Evolutionary conservation across 1,140 invertebrate species (phyloP).

Genomic region (Scaptodrosophila lebanonensis): DNA sequence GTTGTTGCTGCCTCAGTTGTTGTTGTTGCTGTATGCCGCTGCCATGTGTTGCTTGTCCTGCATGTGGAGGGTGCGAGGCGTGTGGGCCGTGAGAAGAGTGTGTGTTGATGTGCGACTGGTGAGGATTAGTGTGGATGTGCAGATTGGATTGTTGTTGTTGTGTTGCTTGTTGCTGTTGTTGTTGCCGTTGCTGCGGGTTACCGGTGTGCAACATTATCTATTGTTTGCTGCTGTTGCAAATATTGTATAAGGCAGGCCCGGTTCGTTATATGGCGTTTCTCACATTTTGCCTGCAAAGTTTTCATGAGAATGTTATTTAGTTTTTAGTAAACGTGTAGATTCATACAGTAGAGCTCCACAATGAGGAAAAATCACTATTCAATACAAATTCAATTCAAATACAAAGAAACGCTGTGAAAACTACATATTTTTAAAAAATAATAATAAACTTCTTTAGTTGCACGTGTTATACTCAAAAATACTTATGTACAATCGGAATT

Average conservation of each 20-base stretch:
- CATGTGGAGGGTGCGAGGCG: too few relatives aligned
- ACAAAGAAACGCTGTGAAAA: too few relatives aligned
- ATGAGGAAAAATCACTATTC: too few relatives aligned
- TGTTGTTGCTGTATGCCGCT: conserved; percentile 11
- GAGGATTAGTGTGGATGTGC: conserved; percentile 15
- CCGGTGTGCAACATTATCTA: conserved; percentile 14
- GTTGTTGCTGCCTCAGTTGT: conserved; percentile 15
- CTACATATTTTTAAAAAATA: too few relatives aligned
- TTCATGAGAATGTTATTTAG: neutral
- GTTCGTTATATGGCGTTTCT: neutral
- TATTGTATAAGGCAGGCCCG: conserved; percentile 20
- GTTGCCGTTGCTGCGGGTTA: conserved; percentile 5
- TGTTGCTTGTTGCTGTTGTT: conserved; percentile 13
- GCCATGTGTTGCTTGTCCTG: conserved; percentile 32
- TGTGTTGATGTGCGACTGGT: too few relatives aligned
- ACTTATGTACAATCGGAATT: too few relatives aligned
- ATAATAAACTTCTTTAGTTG: too few relatives aligned
- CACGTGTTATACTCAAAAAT: neutral
- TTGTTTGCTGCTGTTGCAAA: conserved; percentile 7
- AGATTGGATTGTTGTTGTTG: conserved; percentile 7
- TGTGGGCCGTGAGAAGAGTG: too few relatives aligned
- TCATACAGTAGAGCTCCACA: too few relatives aligned
- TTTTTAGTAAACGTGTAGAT: too few relatives aligned
- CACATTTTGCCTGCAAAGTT: neutral
- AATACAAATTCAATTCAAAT: too few relatives aligned